Percentiles rank a stretch among this genome's conserved stretches.
phyloP scores from a whole-genome alignment of 1,140 invertebrate genomes.

The Drosophila willistoni region DNA sequence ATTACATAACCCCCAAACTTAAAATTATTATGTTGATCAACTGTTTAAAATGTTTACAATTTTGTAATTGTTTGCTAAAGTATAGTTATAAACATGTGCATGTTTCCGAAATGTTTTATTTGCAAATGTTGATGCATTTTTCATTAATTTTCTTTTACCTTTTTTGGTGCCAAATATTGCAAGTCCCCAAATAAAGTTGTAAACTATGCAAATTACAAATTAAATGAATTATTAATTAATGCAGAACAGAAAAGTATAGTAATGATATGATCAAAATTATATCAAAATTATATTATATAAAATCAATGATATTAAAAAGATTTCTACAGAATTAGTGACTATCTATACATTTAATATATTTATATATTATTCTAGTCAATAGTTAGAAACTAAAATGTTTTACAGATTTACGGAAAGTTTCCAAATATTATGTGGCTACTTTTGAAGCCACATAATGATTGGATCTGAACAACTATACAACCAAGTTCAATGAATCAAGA shows the following conservation, averaged over 20 bases:
- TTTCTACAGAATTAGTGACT: too few species aligned
- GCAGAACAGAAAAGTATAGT: background rate
- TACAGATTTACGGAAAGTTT: too few species aligned
- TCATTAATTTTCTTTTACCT: too few species aligned
- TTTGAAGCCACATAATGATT: background rate
- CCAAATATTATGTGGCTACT: too few species aligned
- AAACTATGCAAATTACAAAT: constrained; percentile 35
- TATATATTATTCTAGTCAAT: background rate
- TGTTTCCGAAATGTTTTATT: constrained; percentile 43
- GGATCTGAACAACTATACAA: too few species aligned
- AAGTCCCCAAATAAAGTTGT: constrained; percentile 60
- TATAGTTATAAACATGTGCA: constrained; percentile 27
- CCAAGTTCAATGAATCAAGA: too few species aligned
- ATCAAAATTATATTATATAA: too few species aligned
- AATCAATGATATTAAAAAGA: too few species aligned
- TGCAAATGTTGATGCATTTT: constrained; percentile 42
- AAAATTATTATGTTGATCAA: constrained; percentile 44
- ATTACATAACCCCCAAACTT: constrained; percentile 30
- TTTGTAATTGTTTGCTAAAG: constrained; percentile 53
- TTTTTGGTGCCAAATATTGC: constrained; percentile 60
- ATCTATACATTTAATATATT: too few species aligned
- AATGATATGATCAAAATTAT: background rate
- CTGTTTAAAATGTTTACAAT: constrained; percentile 60
- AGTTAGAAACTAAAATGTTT: too few species aligned
- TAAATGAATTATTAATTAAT: constrained; percentile 9